phyloP scores from a whole-genome alignment of 2,797 vertebrate species.

The Chloroceryle amazona region DNA sequence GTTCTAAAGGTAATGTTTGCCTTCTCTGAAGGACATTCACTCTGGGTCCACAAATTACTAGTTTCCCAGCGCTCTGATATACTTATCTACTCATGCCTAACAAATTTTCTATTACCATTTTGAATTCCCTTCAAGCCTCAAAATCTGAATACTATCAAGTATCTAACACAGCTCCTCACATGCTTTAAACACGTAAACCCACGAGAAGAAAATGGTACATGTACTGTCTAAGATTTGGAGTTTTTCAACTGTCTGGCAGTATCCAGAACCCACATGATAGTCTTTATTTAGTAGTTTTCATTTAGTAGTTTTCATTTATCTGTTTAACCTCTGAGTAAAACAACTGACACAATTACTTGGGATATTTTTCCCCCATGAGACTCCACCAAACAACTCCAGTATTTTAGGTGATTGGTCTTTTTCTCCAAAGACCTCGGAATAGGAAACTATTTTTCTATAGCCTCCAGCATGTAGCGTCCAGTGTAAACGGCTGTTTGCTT shows the following conservation, averaged over 20 bases:
- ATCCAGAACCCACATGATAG: rapidly evolving
- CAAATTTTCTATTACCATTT: neutral
- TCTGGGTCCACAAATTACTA: neutral
- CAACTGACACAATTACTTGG: neutral
- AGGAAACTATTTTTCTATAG: neutral
- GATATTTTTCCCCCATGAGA: neutral
- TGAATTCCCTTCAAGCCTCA: neutral
- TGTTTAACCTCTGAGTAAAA: neutral
- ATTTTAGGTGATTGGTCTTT: neutral
- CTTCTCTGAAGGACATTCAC: neutral
- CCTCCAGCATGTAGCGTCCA: neutral
- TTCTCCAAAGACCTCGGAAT: neutral
- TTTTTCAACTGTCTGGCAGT: neutral
- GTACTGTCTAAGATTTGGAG: neutral
- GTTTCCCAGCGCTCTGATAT: neutral
- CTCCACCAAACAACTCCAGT: neutral
- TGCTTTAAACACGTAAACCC: neutral
- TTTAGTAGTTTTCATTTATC: neutral
- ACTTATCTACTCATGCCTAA: neutral
- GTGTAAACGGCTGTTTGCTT: neutral
- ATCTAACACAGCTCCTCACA: neutral
- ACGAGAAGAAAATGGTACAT: neutral
- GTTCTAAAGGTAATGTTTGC: neutral
- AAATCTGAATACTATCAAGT: neutral
- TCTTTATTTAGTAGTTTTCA: neutral